Conservation (phyloP, 2,113 vertebrate species). For the Brachionichthys hirsutus region DNA sequence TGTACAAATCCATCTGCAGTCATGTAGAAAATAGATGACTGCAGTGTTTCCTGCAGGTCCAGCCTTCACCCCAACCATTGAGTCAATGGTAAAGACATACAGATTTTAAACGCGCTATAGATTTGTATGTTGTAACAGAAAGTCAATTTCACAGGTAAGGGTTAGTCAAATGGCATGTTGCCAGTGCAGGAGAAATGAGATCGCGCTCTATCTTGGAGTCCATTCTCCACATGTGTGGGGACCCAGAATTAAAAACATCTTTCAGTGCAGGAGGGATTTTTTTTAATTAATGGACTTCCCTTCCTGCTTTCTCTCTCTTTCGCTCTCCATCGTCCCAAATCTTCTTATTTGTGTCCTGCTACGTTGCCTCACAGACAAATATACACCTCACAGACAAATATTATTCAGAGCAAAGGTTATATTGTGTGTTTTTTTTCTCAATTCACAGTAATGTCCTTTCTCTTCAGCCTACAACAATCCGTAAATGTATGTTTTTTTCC, state of each 20-base stretch:
- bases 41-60: constrained; percentile 43
- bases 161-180: background rate
- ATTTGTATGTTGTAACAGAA: background rate
- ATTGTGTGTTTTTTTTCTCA: too few species aligned
- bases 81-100: constrained; percentile 19
- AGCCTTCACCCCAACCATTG: constrained; percentile 15
- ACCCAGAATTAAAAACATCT: constrained; percentile 56
- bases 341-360: constrained; percentile 1
- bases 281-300: constrained; percentile 74
- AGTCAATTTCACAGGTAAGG: too few species aligned
- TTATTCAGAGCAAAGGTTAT: too few species aligned
- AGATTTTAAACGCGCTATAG: constrained; percentile 18
- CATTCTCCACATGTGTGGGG: constrained; percentile 28
- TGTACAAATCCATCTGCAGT: constrained; percentile 14
- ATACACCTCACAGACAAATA: too few species aligned
- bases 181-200: constrained; percentile 16
- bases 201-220: constrained; percentile 5
- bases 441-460: too few species aligned
- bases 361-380: background rate
- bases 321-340: background rate
- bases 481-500: too few species aligned
- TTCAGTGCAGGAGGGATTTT: constrained; percentile 61
- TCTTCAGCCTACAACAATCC: too few species aligned
- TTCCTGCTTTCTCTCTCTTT: constrained; percentile 15
- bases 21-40: constrained; percentile 51